Percentiles rank a stretch among this genome's conserved stretches.
phyloP scores from a whole-genome alignment of 2,113 vertebrate genomes.

The Heliornis fulica region DNA sequence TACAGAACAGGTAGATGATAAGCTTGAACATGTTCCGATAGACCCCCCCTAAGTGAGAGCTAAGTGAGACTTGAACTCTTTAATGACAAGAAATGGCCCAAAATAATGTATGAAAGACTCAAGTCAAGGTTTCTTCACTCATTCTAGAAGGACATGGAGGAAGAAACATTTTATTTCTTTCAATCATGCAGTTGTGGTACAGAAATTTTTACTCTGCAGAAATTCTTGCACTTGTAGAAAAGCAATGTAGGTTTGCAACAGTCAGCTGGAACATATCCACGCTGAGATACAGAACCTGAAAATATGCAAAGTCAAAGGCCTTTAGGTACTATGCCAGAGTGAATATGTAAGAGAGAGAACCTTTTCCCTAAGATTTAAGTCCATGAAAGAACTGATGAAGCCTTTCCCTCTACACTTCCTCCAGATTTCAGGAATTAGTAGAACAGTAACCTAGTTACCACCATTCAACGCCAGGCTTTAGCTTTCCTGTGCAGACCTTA shows the following conservation, averaged over 20 bases:
- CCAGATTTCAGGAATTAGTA: neutral
- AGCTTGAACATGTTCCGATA: neutral
- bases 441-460: neutral
- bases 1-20: neutral
- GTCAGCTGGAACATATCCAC: neutral
- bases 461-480: neutral
- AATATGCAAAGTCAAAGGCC: neutral
- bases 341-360: neutral
- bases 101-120: neutral
- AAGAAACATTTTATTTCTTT: neutral
- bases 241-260: neutral
- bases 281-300: neutral
- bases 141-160: neutral
- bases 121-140: neutral
- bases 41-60: neutral
- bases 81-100: neutral
- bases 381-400: neutral
- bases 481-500: neutral
- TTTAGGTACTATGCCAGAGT: neutral
- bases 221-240: neutral
- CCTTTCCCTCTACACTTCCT: neutral
- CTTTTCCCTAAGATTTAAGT: neutral
- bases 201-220: neutral
- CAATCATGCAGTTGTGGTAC: neutral
- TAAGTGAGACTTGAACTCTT: neutral